Base-by-base conservation (phyloP, 2,113 vertebrate genomes). In the Pseudorhombus dupliciocellatus region DNA sequence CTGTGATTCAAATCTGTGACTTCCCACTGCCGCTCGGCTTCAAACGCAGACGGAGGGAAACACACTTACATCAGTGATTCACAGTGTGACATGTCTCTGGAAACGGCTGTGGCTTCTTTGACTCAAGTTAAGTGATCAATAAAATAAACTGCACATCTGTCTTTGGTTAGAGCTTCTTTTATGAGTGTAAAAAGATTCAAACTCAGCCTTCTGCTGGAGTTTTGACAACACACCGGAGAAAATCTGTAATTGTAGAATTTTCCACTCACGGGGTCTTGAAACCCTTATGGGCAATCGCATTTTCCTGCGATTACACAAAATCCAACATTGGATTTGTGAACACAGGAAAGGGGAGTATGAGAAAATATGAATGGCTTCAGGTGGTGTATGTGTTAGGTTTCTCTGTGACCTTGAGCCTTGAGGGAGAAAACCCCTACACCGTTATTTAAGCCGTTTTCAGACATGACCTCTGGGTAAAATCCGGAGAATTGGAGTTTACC, bases 81-180 rank as follows among this genome's bases (percentile, higher is more conserved):
- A 74, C 51, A 34, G 66, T 34, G 25, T 16, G 75, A 81, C 42
- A 66, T 28, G 50, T 76, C 74, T 70, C 12, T 71, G 70, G 75
- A 69, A 77, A 66, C 28, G 48, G 48, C 59, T 53, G 72, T 40
- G 73, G 67, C 54, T 46, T 70, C 83, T 76, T 72, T 66, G 30
- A 72, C 75, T 52, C 40, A 26, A 28, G 30, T 37, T 30, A 46
- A 60, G 42, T 14, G 18, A 67, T 83, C 65, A 66, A 34, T 75
- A 60, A 73, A 78, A 62, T 28, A 31, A 70, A 68, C 72, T 52
- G 42, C 54, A 84, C 84, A 88, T 76, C 70, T 87, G 84, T 66
- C 48, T 62, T 51, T 44, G 16, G 46, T 88, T 73, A 71, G 42
- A 14, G 34, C 65, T 77, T 57, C 52, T 66, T 84, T 84, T 58